Base-by-base conservation (phyloP, 2,113 vertebrate genomes). In the Equus quagga region DNA sequence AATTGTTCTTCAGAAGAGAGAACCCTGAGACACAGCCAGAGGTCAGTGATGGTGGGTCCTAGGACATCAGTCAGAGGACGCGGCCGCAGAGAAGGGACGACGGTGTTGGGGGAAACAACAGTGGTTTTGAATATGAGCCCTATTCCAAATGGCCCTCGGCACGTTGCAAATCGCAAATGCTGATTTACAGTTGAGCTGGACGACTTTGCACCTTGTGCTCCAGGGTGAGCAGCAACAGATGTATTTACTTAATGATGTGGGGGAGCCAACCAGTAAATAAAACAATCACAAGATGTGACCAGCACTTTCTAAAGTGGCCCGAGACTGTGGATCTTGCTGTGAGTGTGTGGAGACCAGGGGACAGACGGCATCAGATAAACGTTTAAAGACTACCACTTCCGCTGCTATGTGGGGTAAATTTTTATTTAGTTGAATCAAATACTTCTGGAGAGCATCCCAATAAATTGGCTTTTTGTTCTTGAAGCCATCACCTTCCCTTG, bases 201-300 rank as follows among this genome's bases (percentile, higher is more conserved):
- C 90, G 94, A 97, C 87, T 95, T 96, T 96, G 96, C 96, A 95
- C 87, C 96, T 96, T 80, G 79, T 92, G 94, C 79, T 97, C 79
- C 24, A 87, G 95, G 78, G 83, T 95, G 86, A 87, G 70, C 33
- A 51, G 79, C 73, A 94, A 86, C 36, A 10, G 60, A 95, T 89
- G 31, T 95, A 97, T 97, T 97, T 98, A 94, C 91, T 96, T 98
- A 98, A 96, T 92, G 94, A 96, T 90, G 65, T 92, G 73, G 96
- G 73, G 75, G 84, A 96, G 89, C 79, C 89, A 93, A 72, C 62
- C 95, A 93, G 88, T 96, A 96, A 97, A 96, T 94, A 94, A 97
- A 97, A 94, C 92, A 91, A 96, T 97, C 94, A 79, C 82, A 51
- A 75, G 94, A 44, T 70, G 86, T 97, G 97, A 95, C 95, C 91